phyloP scores from a whole-genome alignment of 2,888 invertebrate genomes.

The Penaeus monodon region DNA sequence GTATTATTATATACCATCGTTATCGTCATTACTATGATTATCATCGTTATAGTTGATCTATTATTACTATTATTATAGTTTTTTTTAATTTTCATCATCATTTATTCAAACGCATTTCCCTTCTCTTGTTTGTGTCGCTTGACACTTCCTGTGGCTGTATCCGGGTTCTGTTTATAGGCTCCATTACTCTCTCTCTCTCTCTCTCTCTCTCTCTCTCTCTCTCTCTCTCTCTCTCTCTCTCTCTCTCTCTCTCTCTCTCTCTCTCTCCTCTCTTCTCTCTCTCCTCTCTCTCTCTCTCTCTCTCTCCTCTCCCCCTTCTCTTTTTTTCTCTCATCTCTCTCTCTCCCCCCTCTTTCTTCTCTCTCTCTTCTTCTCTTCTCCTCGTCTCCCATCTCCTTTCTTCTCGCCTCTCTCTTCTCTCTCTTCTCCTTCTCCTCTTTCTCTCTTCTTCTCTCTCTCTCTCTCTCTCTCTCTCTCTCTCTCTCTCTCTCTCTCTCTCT shows the following conservation, averaged over 20 bases:
- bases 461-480: slow-evolving; percentile 3
- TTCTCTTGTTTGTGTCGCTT: too few species aligned
- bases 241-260: background rate
- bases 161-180: background rate
- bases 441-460: slow-evolving; percentile 11
- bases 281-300: background rate
- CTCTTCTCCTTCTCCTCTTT: background rate
- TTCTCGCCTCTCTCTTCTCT: too few species aligned
- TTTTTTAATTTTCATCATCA: too few species aligned
- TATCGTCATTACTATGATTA: too few species aligned
- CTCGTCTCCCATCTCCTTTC: background rate
- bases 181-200: background rate
- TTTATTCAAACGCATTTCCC: too few species aligned
- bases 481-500: background rate
- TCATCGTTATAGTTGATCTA: too few species aligned
- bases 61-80: too few species aligned
- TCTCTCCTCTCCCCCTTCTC: background rate
- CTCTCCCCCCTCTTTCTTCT: too few species aligned
- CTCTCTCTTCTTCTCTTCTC: too few species aligned
- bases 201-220: background rate
- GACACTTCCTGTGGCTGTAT: too few species aligned
- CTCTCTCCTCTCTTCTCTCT: background rate
- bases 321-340: background rate
- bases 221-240: background rate
- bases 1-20: too few species aligned